phyloP scores from a whole-genome alignment of 1,140 invertebrate genomes.

The Achatina immaculata region DNA sequence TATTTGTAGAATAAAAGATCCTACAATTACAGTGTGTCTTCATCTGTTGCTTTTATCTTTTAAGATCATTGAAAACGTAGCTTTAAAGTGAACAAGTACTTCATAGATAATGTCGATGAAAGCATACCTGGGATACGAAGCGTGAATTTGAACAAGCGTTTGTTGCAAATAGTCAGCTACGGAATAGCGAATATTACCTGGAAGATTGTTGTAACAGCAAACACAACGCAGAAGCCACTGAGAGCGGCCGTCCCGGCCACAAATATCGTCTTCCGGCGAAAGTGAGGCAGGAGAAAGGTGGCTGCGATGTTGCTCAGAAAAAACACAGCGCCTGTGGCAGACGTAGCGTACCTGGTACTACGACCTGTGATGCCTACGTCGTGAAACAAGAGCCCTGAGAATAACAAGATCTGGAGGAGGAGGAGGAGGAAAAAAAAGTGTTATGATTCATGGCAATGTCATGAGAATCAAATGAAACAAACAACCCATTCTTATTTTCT shows the following conservation, averaged over 20 bases:
- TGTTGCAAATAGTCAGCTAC: no score
- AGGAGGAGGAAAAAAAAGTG: neutral
- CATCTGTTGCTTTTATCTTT: no score
- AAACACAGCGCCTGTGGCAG: neutral
- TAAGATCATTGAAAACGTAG: no score
- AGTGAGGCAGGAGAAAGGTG: neutral
- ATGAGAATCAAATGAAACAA: no score
- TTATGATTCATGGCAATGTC: neutral
- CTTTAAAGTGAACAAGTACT: no score
- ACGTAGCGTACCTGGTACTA: constrained; percentile 11
- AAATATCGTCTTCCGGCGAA: constrained; percentile 17
- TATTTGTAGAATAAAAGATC: no score
- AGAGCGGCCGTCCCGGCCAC: neutral
- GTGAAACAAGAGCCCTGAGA: neutral
- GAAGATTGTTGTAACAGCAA: constrained; percentile 11
- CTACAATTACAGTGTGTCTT: no score
- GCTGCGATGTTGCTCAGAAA: neutral
- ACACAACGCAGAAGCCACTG: neutral
- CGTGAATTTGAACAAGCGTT: no score
- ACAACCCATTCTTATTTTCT: no score
- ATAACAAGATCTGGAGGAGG: constrained; percentile 2
- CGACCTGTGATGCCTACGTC: neutral
- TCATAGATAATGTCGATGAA: no score
- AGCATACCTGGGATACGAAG: no score
- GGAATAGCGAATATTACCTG: no score